Evolutionary conservation across 2,113 vertebrate genomes (phyloP).

Genomic region (Trematomus loennbergii): DNA sequence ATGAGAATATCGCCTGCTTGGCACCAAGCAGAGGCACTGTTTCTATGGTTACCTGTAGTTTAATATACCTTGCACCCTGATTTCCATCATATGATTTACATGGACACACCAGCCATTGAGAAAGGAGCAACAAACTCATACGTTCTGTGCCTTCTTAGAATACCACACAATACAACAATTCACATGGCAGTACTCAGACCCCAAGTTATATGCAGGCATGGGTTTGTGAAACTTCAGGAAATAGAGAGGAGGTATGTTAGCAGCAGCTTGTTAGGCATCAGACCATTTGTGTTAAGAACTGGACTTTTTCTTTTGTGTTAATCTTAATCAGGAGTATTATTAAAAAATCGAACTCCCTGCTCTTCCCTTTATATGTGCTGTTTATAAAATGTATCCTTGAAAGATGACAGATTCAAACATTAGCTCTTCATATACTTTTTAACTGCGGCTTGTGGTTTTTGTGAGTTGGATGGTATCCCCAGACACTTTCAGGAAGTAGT

Average conservation of each 20-base stretch:
- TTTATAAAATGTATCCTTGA: conserved; percentile 29
- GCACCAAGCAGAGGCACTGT: conserved; percentile 1
- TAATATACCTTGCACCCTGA: background rate
- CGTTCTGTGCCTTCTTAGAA: conserved; percentile 15
- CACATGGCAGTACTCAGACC: conserved; percentile 48
- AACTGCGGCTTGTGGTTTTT: conserved; percentile 51
- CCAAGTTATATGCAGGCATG: conserved; percentile 22
- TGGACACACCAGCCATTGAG: too few species aligned
- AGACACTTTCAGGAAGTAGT: conserved; percentile 60
- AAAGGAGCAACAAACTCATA: too few species aligned
- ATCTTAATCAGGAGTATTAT: conserved; percentile 11
- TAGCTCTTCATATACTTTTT: conserved; percentile 38
- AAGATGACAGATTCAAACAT: conserved; percentile 36
- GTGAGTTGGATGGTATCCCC: conserved; percentile 32
- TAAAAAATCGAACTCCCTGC: conserved; percentile 4
- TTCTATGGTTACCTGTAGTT: conserved; percentile 14
- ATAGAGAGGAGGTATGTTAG: conserved; percentile 12
- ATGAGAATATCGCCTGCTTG: background rate
- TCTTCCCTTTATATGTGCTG: background rate
- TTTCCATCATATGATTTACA: background rate
- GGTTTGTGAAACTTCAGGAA: conserved; percentile 26
- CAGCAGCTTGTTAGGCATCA: conserved; percentile 7
- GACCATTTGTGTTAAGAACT: conserved; percentile 2
- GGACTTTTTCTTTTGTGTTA: conserved; percentile 15
- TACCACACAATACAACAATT: conserved; percentile 45